phyloP scores from a whole-genome alignment of 1,140 invertebrate species.

The Idris sp. region DNA sequence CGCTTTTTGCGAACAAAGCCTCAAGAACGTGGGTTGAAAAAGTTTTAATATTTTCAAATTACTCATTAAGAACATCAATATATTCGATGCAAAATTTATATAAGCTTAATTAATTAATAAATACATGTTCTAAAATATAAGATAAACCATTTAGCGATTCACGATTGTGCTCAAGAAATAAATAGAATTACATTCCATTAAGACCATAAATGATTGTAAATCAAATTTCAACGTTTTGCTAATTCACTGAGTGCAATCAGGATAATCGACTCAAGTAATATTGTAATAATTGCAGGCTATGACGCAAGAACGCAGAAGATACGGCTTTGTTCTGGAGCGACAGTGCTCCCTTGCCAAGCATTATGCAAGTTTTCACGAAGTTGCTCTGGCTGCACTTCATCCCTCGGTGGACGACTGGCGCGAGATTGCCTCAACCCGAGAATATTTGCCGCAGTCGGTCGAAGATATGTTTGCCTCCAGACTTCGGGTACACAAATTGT shows the following conservation, averaged over 20 bases:
- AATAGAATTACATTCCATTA: too few relatives aligned
- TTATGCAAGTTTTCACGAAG: conserved; percentile 91
- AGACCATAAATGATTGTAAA: too few relatives aligned
- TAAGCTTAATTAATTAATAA: too few relatives aligned
- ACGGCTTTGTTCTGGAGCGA: conserved; percentile 94
- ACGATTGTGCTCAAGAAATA: too few relatives aligned
- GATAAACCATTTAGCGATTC: too few relatives aligned
- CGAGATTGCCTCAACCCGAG: conserved; percentile 90
- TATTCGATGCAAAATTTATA: too few relatives aligned
- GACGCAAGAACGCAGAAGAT: conserved; percentile 94
- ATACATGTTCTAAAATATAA: too few relatives aligned
- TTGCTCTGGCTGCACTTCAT: conserved; percentile 86
- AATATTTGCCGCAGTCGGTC: conserved; percentile 88
- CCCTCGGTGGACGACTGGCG: conserved; percentile 92
- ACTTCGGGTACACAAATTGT: conserved; percentile 80
- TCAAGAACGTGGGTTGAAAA: conserved; percentile 96
- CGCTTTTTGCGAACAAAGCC: conserved; percentile 92
- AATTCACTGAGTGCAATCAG: conserved; percentile 20
- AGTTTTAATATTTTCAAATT: too few relatives aligned
- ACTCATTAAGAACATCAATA: too few relatives aligned
- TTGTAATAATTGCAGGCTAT: conserved; percentile 84
- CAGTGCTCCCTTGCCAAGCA: conserved; percentile 95
- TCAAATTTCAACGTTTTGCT: too few relatives aligned
- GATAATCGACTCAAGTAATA: conserved; percentile 4
- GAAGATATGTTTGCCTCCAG: conserved; percentile 88